phyloP scores from a whole-genome alignment of 2,797 vertebrate genomes.

The Sebastes baramenuke region DNA sequence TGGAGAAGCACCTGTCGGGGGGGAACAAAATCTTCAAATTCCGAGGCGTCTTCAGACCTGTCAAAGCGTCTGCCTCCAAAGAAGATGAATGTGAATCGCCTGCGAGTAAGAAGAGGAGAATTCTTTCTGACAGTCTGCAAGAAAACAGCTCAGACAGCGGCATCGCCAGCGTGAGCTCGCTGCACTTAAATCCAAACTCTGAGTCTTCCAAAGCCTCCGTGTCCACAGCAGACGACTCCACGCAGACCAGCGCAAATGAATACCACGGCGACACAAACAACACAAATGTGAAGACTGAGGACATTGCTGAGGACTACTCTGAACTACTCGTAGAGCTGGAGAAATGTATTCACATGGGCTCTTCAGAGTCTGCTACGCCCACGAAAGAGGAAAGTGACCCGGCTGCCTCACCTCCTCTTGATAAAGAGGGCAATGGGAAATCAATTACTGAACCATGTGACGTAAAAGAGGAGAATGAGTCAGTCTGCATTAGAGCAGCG shows the following conservation, averaged over 20 bases:
- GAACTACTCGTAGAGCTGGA: constrained; percentile 75
- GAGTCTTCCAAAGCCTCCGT: constrained; percentile 70
- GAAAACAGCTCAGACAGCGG: constrained; percentile 73
- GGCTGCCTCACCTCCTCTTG: constrained; percentile 45
- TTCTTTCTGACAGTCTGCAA: constrained; percentile 68
- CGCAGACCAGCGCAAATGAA: constrained; percentile 60
- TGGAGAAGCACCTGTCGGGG: constrained; percentile 94
- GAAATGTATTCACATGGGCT: constrained; percentile 68
- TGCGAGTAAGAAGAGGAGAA: constrained; percentile 85
- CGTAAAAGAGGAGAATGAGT: constrained; percentile 82
- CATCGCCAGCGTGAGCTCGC: constrained; percentile 63
- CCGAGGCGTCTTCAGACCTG: constrained; percentile 90
- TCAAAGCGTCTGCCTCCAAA: constrained; percentile 65
- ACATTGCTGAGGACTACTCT: constrained; percentile 80
- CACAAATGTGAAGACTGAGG: constrained; percentile 82
- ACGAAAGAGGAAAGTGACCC: constrained; percentile 66
- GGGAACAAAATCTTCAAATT: constrained; percentile 92
- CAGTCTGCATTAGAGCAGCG: constrained; percentile 61
- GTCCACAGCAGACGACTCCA: constrained; percentile 70
- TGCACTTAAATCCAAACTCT: constrained; percentile 60
- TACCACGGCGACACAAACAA: constrained; percentile 57
- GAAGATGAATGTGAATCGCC: constrained; percentile 81
- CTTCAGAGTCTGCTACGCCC: constrained; percentile 70
- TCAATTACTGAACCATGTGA: constrained; percentile 70
- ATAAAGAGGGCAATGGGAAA: constrained; percentile 57